Evolutionary conservation across 2,113 vertebrate species (phyloP), one percentile per base, ranked within the genome.

Genomic region (Melanocharis versteri): DNA sequence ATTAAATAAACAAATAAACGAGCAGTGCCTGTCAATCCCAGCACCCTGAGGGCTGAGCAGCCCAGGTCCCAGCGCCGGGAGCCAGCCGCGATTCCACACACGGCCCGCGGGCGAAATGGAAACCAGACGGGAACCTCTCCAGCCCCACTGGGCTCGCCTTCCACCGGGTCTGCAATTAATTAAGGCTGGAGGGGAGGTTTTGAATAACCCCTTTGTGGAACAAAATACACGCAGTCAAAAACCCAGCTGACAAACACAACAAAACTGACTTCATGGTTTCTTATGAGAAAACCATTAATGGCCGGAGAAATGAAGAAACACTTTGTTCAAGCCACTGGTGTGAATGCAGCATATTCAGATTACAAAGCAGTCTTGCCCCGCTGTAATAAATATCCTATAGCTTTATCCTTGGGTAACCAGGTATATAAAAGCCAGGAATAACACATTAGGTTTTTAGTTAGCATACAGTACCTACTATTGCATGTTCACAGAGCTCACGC

Each of bases 151-250:
- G 88, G 95, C 94, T 93, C 18, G 44, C 96, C 57, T 68, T 96
- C 97, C 89, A 87, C 95, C 69, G 5, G 42, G 93, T 73, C 98
- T 98, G 98, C 81, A 92, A 94, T 93, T 98, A 97, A 98, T 98
- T 98, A 98, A 93, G 94, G 73, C 86, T 15, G 72, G 84, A 96
- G 88, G 91, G 65, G 66, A 96, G 93, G 93, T 28, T 66, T 93
- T 98, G 97, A 98, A 98, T 98, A 95, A 97, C 96, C 61, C 96
- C 91, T 98, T 98, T 98, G 98, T 98, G 96, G 94, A 95, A 87
- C 87, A 95, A 93, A 93, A 95, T 94, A 71, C 80, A 39, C 20
- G 30, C 86, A 33, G 81, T 78, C 88, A 92, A 97, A 97, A 97
- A 87, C 82, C 92, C 96, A 89, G 96, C 97, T 97, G 93, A 97